These are phyloP conservation scores for Amiota minor DNA, from an alignment of 2,888 invertebrate species.

Conservation along the genomic window DNA sequence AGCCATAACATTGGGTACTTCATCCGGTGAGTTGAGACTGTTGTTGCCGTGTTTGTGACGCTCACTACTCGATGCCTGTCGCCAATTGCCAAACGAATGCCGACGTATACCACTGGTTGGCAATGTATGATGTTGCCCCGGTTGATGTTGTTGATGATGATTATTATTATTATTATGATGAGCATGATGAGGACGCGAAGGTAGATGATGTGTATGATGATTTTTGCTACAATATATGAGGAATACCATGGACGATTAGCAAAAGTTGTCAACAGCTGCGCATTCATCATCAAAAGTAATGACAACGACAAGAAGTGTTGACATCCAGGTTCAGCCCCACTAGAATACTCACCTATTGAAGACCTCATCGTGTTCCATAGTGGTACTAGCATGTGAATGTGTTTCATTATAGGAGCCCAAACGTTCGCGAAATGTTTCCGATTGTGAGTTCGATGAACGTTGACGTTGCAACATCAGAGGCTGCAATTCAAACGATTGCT, in stretches of 20 bases:
- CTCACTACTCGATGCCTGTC: conserved; percentile 55
- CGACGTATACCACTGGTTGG: conserved; percentile 68
- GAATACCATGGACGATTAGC: conserved; percentile 60
- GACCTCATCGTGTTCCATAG: conserved; percentile 70
- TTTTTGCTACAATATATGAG: conserved; percentile 15
- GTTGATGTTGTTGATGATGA: conserved; percentile 35
- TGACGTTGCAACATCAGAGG: conserved; percentile 66
- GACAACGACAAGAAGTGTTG: background rate
- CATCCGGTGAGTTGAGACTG: conserved; percentile 69
- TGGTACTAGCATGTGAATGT: conserved; percentile 45
- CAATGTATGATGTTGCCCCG: conserved; percentile 69
- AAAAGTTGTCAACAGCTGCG: conserved; percentile 68
- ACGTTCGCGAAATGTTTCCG: conserved; percentile 70
- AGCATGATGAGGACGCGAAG: background rate
- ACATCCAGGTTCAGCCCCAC: conserved; percentile 15
- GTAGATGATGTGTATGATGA: conserved; percentile 7
- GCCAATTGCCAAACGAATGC: conserved; percentile 73
- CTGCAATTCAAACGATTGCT: conserved; percentile 69
- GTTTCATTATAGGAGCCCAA: conserved; percentile 73
- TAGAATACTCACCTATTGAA: conserved; percentile 68
- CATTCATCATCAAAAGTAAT: conserved; percentile 48
- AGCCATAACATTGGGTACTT: conserved; percentile 73
- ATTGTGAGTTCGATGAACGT: conserved; percentile 67
- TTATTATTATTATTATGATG: background rate
- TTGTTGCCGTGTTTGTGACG: conserved; percentile 52